Evolutionary conservation across 1,140 invertebrate genomes (phyloP).

Genomic region (Conopomorpha cramerella): DNA sequence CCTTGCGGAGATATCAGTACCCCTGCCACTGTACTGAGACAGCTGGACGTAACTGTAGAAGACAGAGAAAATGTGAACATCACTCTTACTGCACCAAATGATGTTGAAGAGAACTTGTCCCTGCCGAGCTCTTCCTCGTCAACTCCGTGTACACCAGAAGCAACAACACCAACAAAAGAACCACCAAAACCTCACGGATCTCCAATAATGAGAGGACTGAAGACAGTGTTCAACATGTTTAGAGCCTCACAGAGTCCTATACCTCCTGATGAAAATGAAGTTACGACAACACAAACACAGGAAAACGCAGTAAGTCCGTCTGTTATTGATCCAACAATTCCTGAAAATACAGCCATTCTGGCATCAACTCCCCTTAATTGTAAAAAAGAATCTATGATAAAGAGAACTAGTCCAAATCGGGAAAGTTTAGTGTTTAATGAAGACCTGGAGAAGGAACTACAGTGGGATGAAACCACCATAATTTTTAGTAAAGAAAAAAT

Average conservation of each 20-base stretch:
- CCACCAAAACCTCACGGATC: slow-evolving; percentile 27
- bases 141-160: slow-evolving; percentile 29
- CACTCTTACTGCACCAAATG: slow-evolving; percentile 13
- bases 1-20: slow-evolving; percentile 16
- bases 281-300: slow-evolving; percentile 5
- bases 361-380: slow-evolving; percentile 32
- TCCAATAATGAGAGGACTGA: slow-evolving; percentile 41
- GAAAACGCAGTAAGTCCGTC: slow-evolving; percentile 4
- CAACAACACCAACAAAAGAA: slow-evolving; percentile 43
- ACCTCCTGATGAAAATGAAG: slow-evolving; percentile 12
- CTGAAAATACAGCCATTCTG: slow-evolving; percentile 4
- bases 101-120: slow-evolving; percentile 30
- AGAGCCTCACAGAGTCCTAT: slow-evolving; percentile 42
- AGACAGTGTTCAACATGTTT: slow-evolving; percentile 47
- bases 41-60: slow-evolving; percentile 14
- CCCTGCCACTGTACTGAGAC: slow-evolving; percentile 13
- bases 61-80: slow-evolving; percentile 17
- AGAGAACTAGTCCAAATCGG: slow-evolving; percentile 27
- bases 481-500: slow-evolving; percentile 42
- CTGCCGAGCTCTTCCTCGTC: slow-evolving; percentile 39
- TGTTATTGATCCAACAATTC: slow-evolving; percentile 7
- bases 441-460: slow-evolving; percentile 36
- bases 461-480: slow-evolving; percentile 43
- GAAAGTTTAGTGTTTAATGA: slow-evolving; percentile 42
- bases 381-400: slow-evolving; percentile 18